Evolutionary conservation across 2,888 invertebrate genomes (phyloP).

Genomic region (Cephus nigrinus): DNA sequence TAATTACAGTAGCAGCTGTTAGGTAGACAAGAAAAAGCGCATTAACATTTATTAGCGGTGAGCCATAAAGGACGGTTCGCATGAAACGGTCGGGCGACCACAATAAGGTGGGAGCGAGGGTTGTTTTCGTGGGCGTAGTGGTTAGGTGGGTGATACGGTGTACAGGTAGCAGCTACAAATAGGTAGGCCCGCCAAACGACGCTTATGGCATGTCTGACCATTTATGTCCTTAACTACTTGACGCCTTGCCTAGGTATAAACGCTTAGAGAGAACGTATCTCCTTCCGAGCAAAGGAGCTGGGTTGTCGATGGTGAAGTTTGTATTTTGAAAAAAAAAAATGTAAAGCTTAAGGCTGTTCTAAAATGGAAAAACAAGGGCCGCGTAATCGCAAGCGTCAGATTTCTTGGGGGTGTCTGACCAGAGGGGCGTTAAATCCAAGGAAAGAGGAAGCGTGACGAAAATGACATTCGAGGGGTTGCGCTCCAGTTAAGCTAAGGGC

Average conservation of each 20-base stretch:
- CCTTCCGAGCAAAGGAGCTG: background rate
- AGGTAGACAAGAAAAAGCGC: constrained; percentile 8
- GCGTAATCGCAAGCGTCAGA: background rate
- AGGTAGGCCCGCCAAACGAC: background rate
- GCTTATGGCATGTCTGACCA: background rate
- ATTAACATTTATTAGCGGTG: constrained; percentile 9
- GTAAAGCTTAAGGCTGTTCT: background rate
- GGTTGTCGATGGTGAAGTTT: background rate
- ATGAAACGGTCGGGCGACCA: constrained; percentile 11
- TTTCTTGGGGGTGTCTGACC: background rate
- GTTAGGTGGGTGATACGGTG: background rate
- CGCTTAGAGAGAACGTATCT: background rate
- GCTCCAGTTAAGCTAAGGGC: background rate
- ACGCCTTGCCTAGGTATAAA: background rate
- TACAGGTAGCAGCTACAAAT: background rate
- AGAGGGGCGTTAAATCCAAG: background rate
- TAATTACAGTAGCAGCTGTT: background rate
- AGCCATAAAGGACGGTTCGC: constrained; percentile 12
- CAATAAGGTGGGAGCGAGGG: constrained; percentile 1
- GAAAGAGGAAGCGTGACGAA: background rate
- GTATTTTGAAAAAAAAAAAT: background rate
- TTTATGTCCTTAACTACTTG: background rate
- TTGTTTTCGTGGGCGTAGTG: background rate
- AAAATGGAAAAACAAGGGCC: background rate
- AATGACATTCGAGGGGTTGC: background rate